These are phyloP conservation scores for Ficedula albicollis DNA, from an alignment of 2,797 vertebrate genomes.

Conservation along the genomic window DNA sequence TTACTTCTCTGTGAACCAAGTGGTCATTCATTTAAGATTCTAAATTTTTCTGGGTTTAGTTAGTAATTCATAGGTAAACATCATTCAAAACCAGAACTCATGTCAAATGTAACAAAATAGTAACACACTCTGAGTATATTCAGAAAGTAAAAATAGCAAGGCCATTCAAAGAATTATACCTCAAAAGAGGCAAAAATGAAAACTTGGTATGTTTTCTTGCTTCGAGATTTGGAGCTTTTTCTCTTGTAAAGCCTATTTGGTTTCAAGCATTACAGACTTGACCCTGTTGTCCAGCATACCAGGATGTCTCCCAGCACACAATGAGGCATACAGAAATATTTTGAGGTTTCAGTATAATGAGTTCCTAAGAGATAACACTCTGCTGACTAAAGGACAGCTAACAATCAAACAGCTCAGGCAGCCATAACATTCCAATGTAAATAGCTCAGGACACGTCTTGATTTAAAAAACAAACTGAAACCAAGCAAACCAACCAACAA, in stretches of 20 bases:
- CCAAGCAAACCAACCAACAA: background rate
- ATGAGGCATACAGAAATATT: background rate
- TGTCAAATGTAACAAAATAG: background rate
- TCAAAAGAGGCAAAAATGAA: background rate
- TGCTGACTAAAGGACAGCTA: background rate
- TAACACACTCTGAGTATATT: background rate
- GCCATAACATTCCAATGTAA: background rate
- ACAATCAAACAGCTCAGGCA: background rate
- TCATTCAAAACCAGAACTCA: background rate
- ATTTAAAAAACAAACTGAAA: background rate
- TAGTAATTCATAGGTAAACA: background rate
- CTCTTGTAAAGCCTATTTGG: rapidly evolving
- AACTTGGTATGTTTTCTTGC: background rate
- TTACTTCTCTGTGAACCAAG: background rate
- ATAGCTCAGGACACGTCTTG: background rate
- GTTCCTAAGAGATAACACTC: background rate
- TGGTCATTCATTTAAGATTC: background rate
- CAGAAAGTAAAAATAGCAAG: background rate
- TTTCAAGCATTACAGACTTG: background rate
- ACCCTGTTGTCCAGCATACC: background rate
- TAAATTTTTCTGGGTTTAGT: background rate
- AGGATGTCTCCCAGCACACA: background rate
- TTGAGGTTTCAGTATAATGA: background rate
- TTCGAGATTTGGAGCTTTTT: background rate
- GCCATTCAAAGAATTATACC: background rate